Evolutionary conservation across 2,888 invertebrate genomes (phyloP).

Genomic region (Cerceris rybyensis): DNA sequence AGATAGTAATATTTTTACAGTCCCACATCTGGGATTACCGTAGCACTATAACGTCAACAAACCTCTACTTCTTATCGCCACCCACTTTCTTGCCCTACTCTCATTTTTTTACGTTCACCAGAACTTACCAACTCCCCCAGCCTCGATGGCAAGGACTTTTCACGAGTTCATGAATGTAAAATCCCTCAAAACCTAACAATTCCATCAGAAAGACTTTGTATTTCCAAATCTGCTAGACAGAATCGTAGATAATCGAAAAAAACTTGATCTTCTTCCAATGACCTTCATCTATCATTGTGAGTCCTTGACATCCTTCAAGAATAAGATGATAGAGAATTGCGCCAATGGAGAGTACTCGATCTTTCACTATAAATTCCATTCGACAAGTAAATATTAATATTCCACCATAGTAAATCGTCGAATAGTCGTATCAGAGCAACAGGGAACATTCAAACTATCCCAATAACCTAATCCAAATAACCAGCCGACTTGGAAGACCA

Average conservation of each 20-base stretch:
- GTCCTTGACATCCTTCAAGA: no score
- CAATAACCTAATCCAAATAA: conserved; percentile 39
- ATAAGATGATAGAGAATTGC: no score
- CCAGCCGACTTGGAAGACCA: conserved; percentile 21
- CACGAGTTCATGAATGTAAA: no score
- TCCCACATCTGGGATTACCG: conserved; percentile 14
- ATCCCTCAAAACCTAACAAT: no score
- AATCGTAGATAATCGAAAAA: no score
- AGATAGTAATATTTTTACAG: background rate
- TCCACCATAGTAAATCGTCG: conserved; percentile 31
- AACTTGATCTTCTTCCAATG: no score
- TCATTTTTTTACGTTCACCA: no score
- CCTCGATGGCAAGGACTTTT: no score
- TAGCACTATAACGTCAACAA: background rate
- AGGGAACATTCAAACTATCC: conserved; percentile 34
- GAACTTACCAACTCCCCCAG: no score
- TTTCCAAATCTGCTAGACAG: no score
- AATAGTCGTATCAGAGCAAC: conserved; percentile 21
- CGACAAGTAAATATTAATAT: conserved; percentile 38
- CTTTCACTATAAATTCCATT: background rate
- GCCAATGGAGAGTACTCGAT: background rate
- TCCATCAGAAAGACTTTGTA: no score
- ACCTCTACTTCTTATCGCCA: background rate
- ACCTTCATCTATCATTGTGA: no score
- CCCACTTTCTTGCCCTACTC: background rate